Percentiles rank a stretch among this genome's conserved stretches.
phyloP scores from a whole-genome alignment of 2,797 vertebrate genomes.

The Anguilla obscura region DNA sequence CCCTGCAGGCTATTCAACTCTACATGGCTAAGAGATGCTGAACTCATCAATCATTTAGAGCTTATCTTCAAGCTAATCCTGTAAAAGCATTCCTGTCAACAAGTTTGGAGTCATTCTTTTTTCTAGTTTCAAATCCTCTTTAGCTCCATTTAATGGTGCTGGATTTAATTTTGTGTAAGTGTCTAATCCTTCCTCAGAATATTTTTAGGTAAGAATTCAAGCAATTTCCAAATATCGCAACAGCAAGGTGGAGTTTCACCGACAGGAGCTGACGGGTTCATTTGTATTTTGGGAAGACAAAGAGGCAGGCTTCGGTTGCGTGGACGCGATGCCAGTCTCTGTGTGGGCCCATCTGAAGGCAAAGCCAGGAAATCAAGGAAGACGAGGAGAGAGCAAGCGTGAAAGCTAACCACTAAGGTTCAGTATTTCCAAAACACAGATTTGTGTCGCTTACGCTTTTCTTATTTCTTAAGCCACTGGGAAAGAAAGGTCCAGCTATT shows the following conservation, averaged over 20 bases:
- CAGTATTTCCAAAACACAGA: constrained; percentile 43
- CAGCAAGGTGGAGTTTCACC: not conserved
- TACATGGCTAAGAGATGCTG: constrained; percentile 14
- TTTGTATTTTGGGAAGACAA: not conserved
- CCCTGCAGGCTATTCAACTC: constrained; percentile 25
- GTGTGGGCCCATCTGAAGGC: constrained; percentile 24
- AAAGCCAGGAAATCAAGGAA: not conserved
- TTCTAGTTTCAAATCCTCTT: constrained; percentile 40
- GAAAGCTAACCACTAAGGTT: constrained; percentile 32
- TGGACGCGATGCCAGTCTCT: no score
- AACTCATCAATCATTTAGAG: constrained; percentile 23
- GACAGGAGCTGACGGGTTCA: not conserved
- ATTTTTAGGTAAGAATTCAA: constrained; percentile 30
- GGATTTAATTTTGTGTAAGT: constrained; percentile 17
- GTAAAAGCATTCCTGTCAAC: constrained; percentile 47
- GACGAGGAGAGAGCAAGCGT: constrained; percentile 30
- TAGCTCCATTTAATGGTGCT: constrained; percentile 36
- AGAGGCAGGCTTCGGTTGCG: not conserved
- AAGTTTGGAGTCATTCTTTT: constrained; percentile 34
- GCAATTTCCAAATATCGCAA: not conserved
- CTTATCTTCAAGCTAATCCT: constrained; percentile 32
- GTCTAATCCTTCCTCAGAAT: constrained; percentile 26
- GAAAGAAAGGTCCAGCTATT: constrained; percentile 20
- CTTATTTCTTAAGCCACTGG: constrained; percentile 34
- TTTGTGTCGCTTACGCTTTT: constrained; percentile 46